Conservation (phyloP, 2,113 vertebrate genomes). For the Elaphurus davidianus region DNA sequence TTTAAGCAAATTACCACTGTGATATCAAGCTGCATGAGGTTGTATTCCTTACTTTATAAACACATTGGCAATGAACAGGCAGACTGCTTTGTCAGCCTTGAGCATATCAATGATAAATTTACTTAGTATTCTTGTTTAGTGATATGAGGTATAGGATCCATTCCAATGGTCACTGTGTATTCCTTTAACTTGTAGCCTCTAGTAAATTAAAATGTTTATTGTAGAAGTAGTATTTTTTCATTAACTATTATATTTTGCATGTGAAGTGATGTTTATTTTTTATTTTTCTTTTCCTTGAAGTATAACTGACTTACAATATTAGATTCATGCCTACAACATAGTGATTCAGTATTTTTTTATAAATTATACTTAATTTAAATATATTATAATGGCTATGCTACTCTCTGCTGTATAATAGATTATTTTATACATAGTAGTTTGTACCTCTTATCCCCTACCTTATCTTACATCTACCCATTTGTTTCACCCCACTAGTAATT, state of each 20-base stretch:
- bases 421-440: background rate
- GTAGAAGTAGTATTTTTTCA: background rate
- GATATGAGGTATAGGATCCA: accelerated
- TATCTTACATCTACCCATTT: background rate
- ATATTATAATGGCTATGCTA: background rate
- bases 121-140: background rate
- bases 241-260: background rate
- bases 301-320: background rate
- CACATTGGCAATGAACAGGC: background rate
- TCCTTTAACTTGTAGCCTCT: background rate
- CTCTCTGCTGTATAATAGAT: background rate
- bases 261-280: background rate
- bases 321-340: background rate
- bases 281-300: background rate
- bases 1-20: background rate
- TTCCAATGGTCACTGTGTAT: background rate
- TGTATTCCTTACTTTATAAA: background rate
- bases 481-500: background rate
- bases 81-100: background rate
- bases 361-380: background rate
- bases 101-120: background rate
- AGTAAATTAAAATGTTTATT: background rate
- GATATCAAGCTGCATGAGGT: background rate
- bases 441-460: background rate
- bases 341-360: background rate